phyloP scores from a whole-genome alignment of 92 coral and sea anemone genomes.

The Anthopleura xanthogrammica region DNA sequence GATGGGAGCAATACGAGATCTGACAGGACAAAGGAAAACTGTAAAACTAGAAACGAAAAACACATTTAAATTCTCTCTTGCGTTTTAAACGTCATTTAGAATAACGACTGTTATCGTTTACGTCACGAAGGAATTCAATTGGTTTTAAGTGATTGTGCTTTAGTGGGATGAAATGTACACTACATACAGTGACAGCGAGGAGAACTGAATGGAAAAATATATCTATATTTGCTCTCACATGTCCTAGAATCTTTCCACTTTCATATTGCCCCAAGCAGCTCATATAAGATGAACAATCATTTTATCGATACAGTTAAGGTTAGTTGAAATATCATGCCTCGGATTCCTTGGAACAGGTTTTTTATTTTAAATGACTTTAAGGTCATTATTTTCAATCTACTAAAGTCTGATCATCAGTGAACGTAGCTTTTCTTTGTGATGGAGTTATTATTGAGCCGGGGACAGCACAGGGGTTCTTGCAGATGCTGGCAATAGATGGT shows the following conservation, averaged over 20 bases:
- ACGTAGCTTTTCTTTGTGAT: no score
- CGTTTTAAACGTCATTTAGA: not conserved
- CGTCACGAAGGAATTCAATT: not conserved
- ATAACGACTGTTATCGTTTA: not conserved
- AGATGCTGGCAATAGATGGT: no score
- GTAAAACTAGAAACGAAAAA: not conserved
- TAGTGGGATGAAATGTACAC: not conserved
- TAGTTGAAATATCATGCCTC: no score
- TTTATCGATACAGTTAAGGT: no score
- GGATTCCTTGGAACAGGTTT: no score
- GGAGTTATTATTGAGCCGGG: no score
- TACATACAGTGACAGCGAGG: not conserved
- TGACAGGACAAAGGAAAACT: not conserved
- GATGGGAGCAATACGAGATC: not conserved
- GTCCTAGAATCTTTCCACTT: not conserved
- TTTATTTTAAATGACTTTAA: no score
- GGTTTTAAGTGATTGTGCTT: slow-evolving; percentile 11
- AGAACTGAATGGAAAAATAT: not conserved
- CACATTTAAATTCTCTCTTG: not conserved
- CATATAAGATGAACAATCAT: no score
- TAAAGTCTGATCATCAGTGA: no score
- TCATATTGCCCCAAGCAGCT: not conserved
- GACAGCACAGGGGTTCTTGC: no score
- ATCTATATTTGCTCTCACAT: not conserved
- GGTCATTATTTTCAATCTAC: no score